Base-by-base conservation (phyloP, 2,113 vertebrate species). In the Thalassarche chlororhynchos region DNA sequence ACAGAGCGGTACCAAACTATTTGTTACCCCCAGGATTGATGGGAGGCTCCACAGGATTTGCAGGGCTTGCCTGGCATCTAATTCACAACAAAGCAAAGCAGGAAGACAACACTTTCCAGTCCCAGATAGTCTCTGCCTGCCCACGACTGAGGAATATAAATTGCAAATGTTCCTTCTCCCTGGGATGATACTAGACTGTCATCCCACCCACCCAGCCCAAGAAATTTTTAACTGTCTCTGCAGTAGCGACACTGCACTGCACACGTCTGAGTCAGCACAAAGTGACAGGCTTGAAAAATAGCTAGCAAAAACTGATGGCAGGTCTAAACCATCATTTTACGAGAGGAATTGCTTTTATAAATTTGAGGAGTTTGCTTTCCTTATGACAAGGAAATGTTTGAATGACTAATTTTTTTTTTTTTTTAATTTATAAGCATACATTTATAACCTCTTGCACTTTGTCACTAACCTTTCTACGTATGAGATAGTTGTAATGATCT, bases 271-370 rank as follows among this genome's bases (percentile, higher is more conserved):
- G 65, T 94, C 95, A 96, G 97, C 96, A 93, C 0, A 11, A 78
- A 81, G 82, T 60, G 87, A 90, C 90, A 86, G 86, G 7, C 78
- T 64, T 91, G 84, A 95, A 65, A 92, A 84, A 94, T 64, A 40
- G 54, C 88, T 51, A 25, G 46, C 47, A 61, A 49, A 58, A 88
- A 4, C 58, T 10, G 54, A 36, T 26, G 80, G 87, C 87, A 74
- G 66, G 40, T 51, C 87, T 9, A 23, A 92, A 25, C 4, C 21
- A 18, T 51, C 36, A 1, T 34, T 75, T 87, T 34, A 75, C 54
- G 42, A 23, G 14, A 96, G 70, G 47, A 93, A 91, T 46, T 85
- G 52, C 90, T 89, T 90, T 49, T 58, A 26, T 75, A 51, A 78
- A 82, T 52, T 40, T 71, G 47, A 80, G 46, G 54, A 78, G 40